phyloP scores from a whole-genome alignment of 1,140 invertebrate genomes.

The Trachymyrmex cornetzi region DNA sequence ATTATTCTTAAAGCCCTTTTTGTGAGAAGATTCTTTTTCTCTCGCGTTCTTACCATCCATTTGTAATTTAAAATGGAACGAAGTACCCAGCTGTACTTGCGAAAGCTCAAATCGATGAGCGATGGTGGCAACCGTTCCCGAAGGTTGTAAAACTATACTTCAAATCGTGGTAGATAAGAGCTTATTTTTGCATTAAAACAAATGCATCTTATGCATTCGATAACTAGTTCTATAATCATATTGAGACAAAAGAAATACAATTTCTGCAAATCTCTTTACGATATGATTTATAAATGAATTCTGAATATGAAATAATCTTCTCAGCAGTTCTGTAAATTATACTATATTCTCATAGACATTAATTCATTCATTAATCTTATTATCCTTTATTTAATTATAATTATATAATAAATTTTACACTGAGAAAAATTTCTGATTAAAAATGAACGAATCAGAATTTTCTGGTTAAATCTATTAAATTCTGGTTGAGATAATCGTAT shows the following conservation, averaged over 20 bases:
- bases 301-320: background rate
- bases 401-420: background rate
- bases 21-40: slow-evolving; percentile 38
- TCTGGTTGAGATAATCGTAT: no score
- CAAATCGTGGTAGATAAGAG: background rate
- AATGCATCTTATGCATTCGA: slow-evolving; percentile 8
- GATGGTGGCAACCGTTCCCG: slow-evolving; percentile 21
- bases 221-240: background rate
- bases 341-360: background rate
- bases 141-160: background rate
- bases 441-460: no score
- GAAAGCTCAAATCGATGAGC: slow-evolving; percentile 48
- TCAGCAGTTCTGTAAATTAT: no score
- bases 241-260: background rate
- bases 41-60: slow-evolving; percentile 36
- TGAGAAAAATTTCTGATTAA: no score
- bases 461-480: no score
- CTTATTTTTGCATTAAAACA: slow-evolving; percentile 21
- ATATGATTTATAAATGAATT: background rate
- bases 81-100: slow-evolving; percentile 24
- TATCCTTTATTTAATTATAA: background rate
- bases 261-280: background rate
- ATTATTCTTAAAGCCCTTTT: slow-evolving; percentile 53
- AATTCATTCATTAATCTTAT: background rate
- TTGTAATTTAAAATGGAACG: slow-evolving; percentile 46